Evolutionary conservation across 2,888 invertebrate species (phyloP).

Genomic region (Aleiodes alternator): DNA sequence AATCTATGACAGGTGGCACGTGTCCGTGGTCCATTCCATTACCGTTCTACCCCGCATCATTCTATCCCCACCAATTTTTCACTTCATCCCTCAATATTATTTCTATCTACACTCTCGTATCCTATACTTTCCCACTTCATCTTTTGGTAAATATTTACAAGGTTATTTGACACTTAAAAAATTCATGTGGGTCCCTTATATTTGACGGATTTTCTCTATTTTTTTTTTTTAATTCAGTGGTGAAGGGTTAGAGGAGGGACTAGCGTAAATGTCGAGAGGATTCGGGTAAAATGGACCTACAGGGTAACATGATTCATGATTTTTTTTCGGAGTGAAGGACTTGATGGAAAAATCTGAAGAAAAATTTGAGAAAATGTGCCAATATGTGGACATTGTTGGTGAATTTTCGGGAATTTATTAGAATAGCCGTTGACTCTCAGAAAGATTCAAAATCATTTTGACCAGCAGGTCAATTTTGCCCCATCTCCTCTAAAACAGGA

Average conservation of each 20-base stretch:
- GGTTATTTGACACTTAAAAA: not conserved
- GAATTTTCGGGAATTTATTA: no score
- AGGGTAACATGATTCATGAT: no score
- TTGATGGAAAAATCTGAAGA: no score
- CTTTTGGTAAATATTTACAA: conserved; percentile 1
- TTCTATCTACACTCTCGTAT: conserved; percentile 5
- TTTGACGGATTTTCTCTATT: not conserved
- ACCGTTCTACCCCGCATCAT: conserved; percentile 62
- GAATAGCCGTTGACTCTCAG: no score
- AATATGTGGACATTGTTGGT: no score
- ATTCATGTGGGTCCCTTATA: conserved; percentile 5
- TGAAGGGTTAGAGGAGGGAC: not conserved
- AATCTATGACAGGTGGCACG: conserved; percentile 70
- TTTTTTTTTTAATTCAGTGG: not conserved
- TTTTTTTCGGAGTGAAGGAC: no score
- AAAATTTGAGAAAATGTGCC: no score
- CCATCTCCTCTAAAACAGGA: no score
- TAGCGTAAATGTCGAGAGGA: no score
- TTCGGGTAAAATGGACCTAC: no score
- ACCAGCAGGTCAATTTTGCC: no score
- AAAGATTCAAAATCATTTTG: no score
- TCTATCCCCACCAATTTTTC: conserved; percentile 42
- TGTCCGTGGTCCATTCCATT: conserved; percentile 63
- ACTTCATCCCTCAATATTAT: conserved; percentile 2
- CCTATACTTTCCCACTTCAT: not conserved